Base-by-base conservation (phyloP, 2,888 invertebrate genomes). In the Lacanobia oleracea region DNA sequence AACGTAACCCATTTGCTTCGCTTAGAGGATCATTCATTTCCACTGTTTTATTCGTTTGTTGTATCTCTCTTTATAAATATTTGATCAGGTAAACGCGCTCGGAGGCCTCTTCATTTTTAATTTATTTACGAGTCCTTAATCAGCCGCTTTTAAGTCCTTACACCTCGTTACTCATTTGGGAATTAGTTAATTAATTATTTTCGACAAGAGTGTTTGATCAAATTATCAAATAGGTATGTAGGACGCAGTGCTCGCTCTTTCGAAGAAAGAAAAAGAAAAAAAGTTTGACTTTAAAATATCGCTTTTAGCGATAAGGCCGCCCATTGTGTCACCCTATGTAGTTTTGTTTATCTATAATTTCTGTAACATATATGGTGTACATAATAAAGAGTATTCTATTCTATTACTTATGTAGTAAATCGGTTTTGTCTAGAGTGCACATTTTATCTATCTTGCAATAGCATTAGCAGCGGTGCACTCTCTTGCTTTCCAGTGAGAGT, bases 81-180 rank as follows among this genome's bases (percentile, higher is more conserved):
- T 84, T 79, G 59, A 83, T 81, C 65, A 70, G 67, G 67, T 63
- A 73, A 79, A 75, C 62, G 67, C 57, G 71, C 67, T 51, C 76
- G 67, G 76, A 65, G 79, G 61, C 68, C 70, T 67, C 56, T 86
- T 72, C 75, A 86, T 86, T 82, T 86, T 88, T 88, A 75, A 89
- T 86, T 77, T 68, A 81, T 70, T 79, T 63, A 72, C 73, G 70
- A 75, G 57, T 33, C 81, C 74, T 74, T 78, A 76, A 84, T 81
- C 61, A 78, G 72, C 70, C 67, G 76, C 79, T 75, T 77, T 85
- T 82, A 84, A 83, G 75, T 82, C 81, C 72, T 83, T 79, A 81
- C 70, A 73, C 67, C 67, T 72, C 27, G 60, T 56, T 60, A 48
- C 56, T 50, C 23, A 37, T 62, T 74, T 59, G 33, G 56, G 51